A percentile compares a stretch with the other conserved stretches of the same genome.
phyloP scores from a whole-genome alignment of 1,140 invertebrate species.

The Oscheius sp. region DNA sequence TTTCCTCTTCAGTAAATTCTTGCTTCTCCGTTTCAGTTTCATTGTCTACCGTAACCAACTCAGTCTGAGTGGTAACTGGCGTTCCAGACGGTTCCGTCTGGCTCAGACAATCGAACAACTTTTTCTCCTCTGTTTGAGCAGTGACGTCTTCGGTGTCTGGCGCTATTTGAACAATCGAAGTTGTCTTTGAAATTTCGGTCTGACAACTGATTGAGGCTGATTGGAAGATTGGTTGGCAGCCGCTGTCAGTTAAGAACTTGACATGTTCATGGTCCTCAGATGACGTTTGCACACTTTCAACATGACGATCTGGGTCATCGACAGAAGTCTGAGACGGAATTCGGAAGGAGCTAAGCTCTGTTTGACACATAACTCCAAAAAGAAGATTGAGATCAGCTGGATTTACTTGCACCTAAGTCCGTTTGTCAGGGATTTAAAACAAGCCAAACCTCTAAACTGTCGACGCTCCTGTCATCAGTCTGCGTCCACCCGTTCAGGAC shows the following conservation, averaged over 20 bases:
- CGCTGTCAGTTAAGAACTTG: not conserved
- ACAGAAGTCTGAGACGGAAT: not conserved
- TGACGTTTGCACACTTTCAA: not conserved
- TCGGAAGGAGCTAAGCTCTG: not conserved
- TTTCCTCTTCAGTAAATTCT: conserved; percentile 1
- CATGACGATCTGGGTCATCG: not conserved
- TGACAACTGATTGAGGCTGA: not conserved
- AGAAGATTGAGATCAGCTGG: not conserved
- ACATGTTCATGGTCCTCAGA: not conserved
- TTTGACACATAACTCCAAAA: not conserved
- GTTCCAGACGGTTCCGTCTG: too few species aligned
- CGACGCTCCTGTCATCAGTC: not conserved
- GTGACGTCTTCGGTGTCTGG: too few species aligned
- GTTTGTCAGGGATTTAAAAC: not conserved
- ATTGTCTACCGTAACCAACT: not conserved
- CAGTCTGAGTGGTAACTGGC: too few species aligned
- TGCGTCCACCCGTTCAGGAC: not conserved
- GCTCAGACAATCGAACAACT: too few species aligned
- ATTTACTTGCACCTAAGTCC: not conserved
- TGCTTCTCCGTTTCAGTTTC: conserved; percentile 4
- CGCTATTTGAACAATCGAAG: not conserved
- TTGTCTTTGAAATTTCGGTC: not conserved
- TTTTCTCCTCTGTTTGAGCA: not conserved
- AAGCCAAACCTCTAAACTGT: not conserved
- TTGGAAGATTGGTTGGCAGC: not conserved